phyloP scores from a whole-genome alignment of 2,888 invertebrate genomes.

The Notodromas monacha region DNA sequence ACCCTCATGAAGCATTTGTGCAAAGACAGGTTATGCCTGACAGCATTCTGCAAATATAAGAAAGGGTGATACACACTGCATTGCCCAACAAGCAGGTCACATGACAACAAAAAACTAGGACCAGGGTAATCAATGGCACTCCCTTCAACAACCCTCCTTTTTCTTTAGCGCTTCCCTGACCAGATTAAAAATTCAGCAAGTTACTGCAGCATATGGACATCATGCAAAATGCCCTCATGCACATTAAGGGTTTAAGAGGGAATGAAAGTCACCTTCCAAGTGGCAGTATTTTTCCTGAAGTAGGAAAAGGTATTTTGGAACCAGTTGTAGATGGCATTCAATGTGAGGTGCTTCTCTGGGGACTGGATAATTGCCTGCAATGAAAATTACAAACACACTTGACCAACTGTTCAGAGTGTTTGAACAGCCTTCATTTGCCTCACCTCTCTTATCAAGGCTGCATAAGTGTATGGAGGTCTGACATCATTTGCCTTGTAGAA shows the following conservation, averaged over 20 bases:
- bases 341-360: slow-evolving; percentile 20
- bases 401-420: too few relatives aligned
- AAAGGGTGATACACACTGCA: neutral
- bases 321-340: slow-evolving; percentile 24
- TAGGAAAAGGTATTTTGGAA: slow-evolving; percentile 22
- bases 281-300: slow-evolving; percentile 22
- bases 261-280: slow-evolving; percentile 27
- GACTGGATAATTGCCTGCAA: slow-evolving; percentile 21
- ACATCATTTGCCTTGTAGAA: slow-evolving; percentile 22
- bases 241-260: too few relatives aligned
- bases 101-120: slow-evolving; percentile 6
- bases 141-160: too few relatives aligned
- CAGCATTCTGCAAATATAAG: slow-evolving; percentile 19
- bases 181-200: neutral
- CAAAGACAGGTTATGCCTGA: slow-evolving; percentile 23
- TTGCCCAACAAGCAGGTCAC: slow-evolving; percentile 9
- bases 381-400: neutral
- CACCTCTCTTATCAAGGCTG: slow-evolving; percentile 21
- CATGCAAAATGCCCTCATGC: slow-evolving; percentile 5
- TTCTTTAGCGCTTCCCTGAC: too few relatives aligned
- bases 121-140: too few relatives aligned
- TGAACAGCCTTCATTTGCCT: slow-evolving; percentile 8
- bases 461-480: slow-evolving; percentile 24
- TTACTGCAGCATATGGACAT: neutral
- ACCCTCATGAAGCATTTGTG: slow-evolving; percentile 26